Evolutionary conservation across 2,888 invertebrate species (phyloP).

Genomic region (Cheilosia urbana): DNA sequence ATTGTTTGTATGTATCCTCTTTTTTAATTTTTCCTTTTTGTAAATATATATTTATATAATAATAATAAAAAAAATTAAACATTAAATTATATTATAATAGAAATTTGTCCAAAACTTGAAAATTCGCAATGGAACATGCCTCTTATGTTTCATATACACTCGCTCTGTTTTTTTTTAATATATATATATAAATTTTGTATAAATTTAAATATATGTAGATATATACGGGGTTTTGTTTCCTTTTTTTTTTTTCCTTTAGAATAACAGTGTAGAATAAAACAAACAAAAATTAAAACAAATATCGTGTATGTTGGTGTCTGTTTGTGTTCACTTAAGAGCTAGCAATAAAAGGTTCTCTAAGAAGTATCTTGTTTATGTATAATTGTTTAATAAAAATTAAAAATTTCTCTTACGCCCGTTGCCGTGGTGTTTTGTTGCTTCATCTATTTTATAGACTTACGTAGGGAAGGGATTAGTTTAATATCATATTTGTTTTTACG

Average conservation of each 20-base stretch:
- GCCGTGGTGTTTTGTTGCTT: slow-evolving; percentile 64
- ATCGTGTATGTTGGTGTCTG: slow-evolving; percentile 54
- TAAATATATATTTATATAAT: slow-evolving; percentile 66
- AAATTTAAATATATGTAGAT: slow-evolving; percentile 69
- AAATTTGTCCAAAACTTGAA: slow-evolving; percentile 74
- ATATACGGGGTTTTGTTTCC: slow-evolving; percentile 31
- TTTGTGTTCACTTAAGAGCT: slow-evolving; percentile 66
- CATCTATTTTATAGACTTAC: slow-evolving; percentile 73
- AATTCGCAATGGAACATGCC: slow-evolving; percentile 74
- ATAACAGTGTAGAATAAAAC: slow-evolving; percentile 38
- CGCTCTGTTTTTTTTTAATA: slow-evolving; percentile 46
- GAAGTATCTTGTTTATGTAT: slow-evolving; percentile 57
- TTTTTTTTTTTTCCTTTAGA: slow-evolving; percentile 35
- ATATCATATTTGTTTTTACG: slow-evolving; percentile 63
- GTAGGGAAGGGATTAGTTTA: slow-evolving; percentile 73
- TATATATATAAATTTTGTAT: slow-evolving; percentile 69
- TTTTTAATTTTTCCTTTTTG: slow-evolving; percentile 40
- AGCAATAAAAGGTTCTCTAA: slow-evolving; percentile 73
- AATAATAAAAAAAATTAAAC: slow-evolving; percentile 63
- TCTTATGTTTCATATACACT: slow-evolving; percentile 72
- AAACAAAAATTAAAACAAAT: slow-evolving; percentile 39
- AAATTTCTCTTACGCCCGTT: slow-evolving; percentile 55
- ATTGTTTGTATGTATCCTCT: slow-evolving; percentile 12
- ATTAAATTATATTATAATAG: slow-evolving; percentile 64
- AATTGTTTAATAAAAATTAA: slow-evolving; percentile 61